Percentiles rank a stretch among this genome's conserved stretches.
phyloP scores from a whole-genome alignment of 2,888 invertebrate genomes.

The Phortica okadai region DNA sequence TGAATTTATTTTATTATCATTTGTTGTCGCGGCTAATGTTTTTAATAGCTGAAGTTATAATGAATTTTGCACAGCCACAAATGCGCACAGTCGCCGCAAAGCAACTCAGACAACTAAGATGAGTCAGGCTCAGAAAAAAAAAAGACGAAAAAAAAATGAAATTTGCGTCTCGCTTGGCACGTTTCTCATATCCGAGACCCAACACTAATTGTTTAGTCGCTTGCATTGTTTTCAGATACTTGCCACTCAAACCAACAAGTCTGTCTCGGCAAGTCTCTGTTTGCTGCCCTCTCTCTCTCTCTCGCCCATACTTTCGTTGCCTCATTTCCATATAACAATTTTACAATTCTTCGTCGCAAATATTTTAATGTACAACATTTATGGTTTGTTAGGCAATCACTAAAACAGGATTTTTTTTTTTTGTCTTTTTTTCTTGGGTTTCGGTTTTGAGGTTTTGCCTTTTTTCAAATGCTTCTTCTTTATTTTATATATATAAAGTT shows the following conservation, averaged over 20 bases:
- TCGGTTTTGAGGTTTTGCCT: constrained; percentile 1
- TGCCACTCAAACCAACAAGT: neutral
- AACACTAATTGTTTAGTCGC: constrained; percentile 16
- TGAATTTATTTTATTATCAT: constrained; percentile 12
- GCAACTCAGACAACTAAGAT: neutral
- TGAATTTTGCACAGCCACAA: constrained; percentile 62
- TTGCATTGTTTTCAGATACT: constrained; percentile 20
- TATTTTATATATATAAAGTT: constrained; percentile 48
- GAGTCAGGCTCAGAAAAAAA: neutral
- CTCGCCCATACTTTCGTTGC: neutral
- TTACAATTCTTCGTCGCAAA: constrained; percentile 34
- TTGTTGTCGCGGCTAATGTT: constrained; percentile 59
- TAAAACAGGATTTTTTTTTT: constrained; percentile 49
- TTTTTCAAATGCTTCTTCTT: constrained; percentile 26
- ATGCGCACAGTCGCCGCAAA: constrained; percentile 33
- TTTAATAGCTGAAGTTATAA: constrained; percentile 69
- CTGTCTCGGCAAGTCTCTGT: neutral
- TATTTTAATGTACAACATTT: constrained; percentile 46
- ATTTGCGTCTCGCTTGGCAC: constrained; percentile 14
- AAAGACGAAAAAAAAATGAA: neutral
- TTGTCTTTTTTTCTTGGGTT: constrained; percentile 31
- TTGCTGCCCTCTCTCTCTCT: neutral
- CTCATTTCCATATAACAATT: neutral
- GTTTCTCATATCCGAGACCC: constrained; percentile 12
- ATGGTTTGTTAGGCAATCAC: constrained; percentile 65